Conservation (phyloP, 2,888 invertebrate species). For the Spisula subtruncata region DNA sequence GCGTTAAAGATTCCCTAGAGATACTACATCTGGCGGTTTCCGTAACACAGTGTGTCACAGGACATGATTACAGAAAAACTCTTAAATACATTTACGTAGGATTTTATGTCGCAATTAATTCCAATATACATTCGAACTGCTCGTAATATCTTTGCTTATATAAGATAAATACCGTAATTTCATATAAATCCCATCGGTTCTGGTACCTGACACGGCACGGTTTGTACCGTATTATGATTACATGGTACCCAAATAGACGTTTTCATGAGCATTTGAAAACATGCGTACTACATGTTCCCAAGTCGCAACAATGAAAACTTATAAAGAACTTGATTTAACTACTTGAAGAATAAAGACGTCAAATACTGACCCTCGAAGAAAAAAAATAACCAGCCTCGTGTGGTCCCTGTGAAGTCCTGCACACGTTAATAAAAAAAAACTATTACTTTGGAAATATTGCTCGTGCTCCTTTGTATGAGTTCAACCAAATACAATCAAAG, state of each 20-base stretch:
- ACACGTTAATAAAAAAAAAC: too few relatives aligned
- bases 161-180: not conserved
- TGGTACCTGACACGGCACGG: not conserved
- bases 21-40: not conserved
- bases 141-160: not conserved
- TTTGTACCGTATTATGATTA: not conserved
- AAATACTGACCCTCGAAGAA: too few relatives aligned
- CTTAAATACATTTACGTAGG: not conserved
- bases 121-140: not conserved
- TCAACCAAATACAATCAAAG: too few relatives aligned
- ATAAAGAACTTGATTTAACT: too few relatives aligned
- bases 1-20: conserved; percentile 33
- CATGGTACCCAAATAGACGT: not conserved
- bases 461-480: too few relatives aligned
- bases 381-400: too few relatives aligned
- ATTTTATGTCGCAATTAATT: conserved; percentile 17
- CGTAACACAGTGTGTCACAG: conserved; percentile 29
- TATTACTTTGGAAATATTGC: too few relatives aligned
- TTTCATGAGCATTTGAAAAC: not conserved
- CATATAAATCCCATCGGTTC: not conserved
- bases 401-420: too few relatives aligned
- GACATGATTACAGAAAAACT: not conserved
- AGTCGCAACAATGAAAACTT: too few relatives aligned
- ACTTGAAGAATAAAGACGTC: too few relatives aligned
- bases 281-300: not conserved